A percentile compares a stretch with the other conserved stretches of the same genome.
Conservation (phyloP, 1,140 invertebrate species). For the Drosophila parvula region DNA sequence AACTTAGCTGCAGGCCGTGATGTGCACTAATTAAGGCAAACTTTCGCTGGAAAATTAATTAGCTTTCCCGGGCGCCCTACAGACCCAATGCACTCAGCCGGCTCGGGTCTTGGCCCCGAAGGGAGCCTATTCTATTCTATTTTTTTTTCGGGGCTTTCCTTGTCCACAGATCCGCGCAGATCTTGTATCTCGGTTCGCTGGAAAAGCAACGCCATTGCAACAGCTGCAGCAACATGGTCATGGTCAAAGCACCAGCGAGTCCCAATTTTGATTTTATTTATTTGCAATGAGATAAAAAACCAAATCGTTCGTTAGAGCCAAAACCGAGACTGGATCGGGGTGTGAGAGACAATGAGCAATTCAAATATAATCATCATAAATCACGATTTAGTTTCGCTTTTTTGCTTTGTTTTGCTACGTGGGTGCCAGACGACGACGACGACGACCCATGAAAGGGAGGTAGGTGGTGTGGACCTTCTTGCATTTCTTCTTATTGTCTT, state of each 20-base stretch:
- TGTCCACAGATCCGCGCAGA: constrained; percentile 8
- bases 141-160: constrained; percentile 29
- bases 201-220: constrained; percentile 28
- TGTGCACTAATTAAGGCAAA: constrained; percentile 61
- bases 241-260: constrained; percentile 48
- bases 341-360: constrained; percentile 51
- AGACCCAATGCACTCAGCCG: constrained; percentile 49
- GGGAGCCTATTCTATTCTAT: constrained; percentile 16
- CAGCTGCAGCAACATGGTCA: constrained; percentile 51
- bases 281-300: constrained; percentile 52
- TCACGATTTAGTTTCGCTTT: constrained; percentile 63
- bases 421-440: constrained; percentile 34
- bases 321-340: constrained; percentile 14
- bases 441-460: constrained; percentile 24
- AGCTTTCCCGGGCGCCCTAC: constrained; percentile 59
- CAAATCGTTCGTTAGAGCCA: constrained; percentile 46
- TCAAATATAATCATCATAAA: constrained; percentile 64
- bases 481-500: constrained; percentile 40
- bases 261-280: constrained; percentile 63
- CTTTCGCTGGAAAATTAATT: constrained; percentile 60
- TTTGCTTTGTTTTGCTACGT: constrained; percentile 42
- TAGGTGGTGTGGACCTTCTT: constrained; percentile 13
- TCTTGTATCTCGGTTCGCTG: constrained; percentile 28
- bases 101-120: constrained; percentile 25
- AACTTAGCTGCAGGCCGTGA: constrained; percentile 32